Evolutionary conservation across 64 coral and sea anemone species (phyloP).

Genomic region (Anthopleura sola): DNA sequence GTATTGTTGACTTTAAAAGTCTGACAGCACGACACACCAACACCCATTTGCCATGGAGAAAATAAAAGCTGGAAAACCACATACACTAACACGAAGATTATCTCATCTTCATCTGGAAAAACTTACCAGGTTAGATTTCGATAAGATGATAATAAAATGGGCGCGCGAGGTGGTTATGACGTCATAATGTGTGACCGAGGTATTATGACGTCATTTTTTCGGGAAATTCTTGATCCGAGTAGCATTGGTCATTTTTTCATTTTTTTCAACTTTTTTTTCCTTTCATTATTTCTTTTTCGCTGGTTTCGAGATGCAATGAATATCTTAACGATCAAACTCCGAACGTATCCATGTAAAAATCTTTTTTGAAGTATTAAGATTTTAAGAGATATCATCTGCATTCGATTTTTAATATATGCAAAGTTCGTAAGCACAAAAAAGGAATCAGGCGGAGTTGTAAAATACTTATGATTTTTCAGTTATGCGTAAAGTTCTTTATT

Average conservation of each 20-base stretch:
- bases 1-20: neutral
- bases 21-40: neutral
- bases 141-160: neutral
- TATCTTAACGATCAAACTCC: too few species aligned
- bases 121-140: neutral
- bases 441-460: too few species aligned
- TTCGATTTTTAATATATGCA: too few species aligned
- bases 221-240: neutral
- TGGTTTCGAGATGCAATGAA: too few species aligned
- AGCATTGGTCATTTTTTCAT: neutral
- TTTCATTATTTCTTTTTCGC: neutral
- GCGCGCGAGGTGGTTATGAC: neutral
- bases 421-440: too few species aligned
- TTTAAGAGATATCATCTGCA: too few species aligned
- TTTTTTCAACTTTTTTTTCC: neutral
- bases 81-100: neutral
- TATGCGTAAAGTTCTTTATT: too few species aligned
- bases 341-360: too few species aligned
- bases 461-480: too few species aligned
- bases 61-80: neutral
- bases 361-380: too few species aligned
- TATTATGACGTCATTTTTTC: neutral
- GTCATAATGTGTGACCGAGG: neutral
- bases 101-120: neutral
- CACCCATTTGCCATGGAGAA: slow-evolving; percentile 16